Evolutionary conservation across 1,140 invertebrate genomes (phyloP).

Genomic region (Calosoma granatense): DNA sequence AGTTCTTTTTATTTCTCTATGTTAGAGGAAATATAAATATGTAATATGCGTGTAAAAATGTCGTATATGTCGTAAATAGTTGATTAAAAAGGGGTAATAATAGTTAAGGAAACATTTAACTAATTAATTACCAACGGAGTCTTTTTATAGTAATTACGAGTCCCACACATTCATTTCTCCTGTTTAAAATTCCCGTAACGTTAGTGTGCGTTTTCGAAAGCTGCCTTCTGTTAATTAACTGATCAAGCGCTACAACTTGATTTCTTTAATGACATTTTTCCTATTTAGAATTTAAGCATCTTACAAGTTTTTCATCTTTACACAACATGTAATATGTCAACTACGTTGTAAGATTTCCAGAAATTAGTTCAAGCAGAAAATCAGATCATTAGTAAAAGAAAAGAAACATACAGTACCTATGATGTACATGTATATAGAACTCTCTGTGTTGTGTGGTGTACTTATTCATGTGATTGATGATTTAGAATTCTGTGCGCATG

Average conservation of each 20-base stretch:
- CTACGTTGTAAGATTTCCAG: no score
- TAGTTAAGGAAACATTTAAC: constrained; percentile 9
- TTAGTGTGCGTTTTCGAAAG: not conserved
- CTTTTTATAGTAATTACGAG: constrained; percentile 2
- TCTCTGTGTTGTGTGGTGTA: no score
- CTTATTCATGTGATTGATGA: no score
- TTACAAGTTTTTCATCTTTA: no score
- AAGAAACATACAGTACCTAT: no score
- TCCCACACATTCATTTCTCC: not conserved
- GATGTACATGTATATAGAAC: no score
- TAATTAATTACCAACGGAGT: not conserved
- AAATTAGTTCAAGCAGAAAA: no score
- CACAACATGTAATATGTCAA: no score
- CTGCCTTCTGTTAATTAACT: constrained; percentile 1
- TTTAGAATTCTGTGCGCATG: no score
- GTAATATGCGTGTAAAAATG: not conserved
- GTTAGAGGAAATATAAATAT: constrained; percentile 1
- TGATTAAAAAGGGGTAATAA: constrained; percentile 4
- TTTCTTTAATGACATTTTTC: constrained; percentile 4
- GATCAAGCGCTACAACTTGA: constrained; percentile 6
- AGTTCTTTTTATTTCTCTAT: no score
- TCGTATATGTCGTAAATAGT: constrained; percentile 1
- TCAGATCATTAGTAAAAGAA: no score
- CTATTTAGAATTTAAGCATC: no score
- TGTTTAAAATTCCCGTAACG: not conserved